Evolutionary conservation across 2,888 invertebrate species (phyloP).

Genomic region (Drosophila koepferae): DNA sequence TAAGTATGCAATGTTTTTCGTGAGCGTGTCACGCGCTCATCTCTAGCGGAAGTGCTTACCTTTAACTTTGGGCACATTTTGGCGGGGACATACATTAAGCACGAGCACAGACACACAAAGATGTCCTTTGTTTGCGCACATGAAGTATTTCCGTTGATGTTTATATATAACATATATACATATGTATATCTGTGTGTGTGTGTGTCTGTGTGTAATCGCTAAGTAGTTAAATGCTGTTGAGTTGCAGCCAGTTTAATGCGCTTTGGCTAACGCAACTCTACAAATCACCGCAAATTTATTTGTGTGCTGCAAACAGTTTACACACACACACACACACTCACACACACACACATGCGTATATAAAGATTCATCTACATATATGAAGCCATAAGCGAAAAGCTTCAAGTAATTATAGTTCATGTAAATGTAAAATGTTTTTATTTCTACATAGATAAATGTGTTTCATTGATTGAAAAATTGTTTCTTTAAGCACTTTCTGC

Average conservation of each 20-base stretch:
- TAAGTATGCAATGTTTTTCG: background rate
- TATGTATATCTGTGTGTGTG: background rate
- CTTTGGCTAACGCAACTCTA: slow-evolving; percentile 53
- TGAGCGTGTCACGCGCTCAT: slow-evolving; percentile 10
- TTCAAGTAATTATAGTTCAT: slow-evolving; percentile 52
- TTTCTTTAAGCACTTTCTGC: background rate
- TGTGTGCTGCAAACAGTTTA: slow-evolving; percentile 42
- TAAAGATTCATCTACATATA: background rate
- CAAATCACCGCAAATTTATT: slow-evolving; percentile 74
- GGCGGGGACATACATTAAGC: slow-evolving; percentile 57
- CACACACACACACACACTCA: slow-evolving; percentile 13
- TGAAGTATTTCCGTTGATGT: slow-evolving; percentile 4
- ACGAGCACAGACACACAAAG: slow-evolving; percentile 3
- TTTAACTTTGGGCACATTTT: slow-evolving; percentile 13
- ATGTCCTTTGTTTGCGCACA: slow-evolving; percentile 30
- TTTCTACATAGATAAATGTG: background rate
- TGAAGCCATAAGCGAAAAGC: background rate
- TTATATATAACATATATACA: background rate
- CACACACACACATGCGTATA: background rate
- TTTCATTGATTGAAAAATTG: background rate
- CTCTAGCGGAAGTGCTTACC: slow-evolving; percentile 10
- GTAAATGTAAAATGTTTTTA: background rate
- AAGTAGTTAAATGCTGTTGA: slow-evolving; percentile 63
- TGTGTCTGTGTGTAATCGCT: slow-evolving; percentile 38
- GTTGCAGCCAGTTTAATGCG: slow-evolving; percentile 59